Conservation (phyloP, 2,797 vertebrate genomes). For the Aldrovandia affinis region DNA sequence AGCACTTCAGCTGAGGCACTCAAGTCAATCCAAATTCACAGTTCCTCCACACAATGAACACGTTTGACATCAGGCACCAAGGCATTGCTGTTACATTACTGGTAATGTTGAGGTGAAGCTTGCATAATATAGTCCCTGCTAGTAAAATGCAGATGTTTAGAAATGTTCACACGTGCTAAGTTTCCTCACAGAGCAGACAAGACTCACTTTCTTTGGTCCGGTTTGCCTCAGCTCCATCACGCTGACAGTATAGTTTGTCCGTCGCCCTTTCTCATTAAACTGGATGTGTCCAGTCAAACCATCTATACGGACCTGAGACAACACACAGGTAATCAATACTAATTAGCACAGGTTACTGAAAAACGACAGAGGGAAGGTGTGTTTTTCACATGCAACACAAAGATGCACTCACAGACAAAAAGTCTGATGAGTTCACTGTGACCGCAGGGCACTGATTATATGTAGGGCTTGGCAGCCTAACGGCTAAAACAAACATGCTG, state of each 20-base stretch:
- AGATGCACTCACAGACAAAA: neutral
- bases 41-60: too few relatives aligned
- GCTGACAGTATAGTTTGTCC: slow-evolving; percentile 94
- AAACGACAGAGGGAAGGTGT: neutral
- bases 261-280: slow-evolving; percentile 94
- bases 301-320: slow-evolving; percentile 87
- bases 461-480: neutral
- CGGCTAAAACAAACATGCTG: neutral
- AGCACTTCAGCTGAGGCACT: neutral
- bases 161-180: neutral
- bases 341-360: too few relatives aligned
- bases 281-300: slow-evolving; percentile 96
- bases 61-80: too few relatives aligned
- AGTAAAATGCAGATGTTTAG: neutral
- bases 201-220: slow-evolving; percentile 88
- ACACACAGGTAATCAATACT: neutral
- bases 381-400: neutral
- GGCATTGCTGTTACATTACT: neutral
- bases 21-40: too few relatives aligned
- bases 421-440: neutral
- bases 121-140: neutral
- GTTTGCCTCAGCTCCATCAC: slow-evolving; percentile 93
- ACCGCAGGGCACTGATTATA: too few relatives aligned
- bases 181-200: neutral
- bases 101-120: neutral